Base-by-base conservation (phyloP, 2,888 invertebrate species). In the Meghimatium bilineatum region DNA sequence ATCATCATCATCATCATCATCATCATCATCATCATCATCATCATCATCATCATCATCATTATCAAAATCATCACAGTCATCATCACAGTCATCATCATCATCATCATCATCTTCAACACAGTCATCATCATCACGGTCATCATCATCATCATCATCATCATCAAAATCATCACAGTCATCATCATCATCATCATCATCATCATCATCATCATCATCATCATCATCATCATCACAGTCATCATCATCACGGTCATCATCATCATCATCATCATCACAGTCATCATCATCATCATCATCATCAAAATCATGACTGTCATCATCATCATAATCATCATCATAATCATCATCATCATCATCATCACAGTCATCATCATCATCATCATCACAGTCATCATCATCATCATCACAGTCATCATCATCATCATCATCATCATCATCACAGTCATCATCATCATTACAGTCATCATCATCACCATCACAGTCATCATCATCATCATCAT, bases 121-220 rank as follows among this genome's bases (percentile, higher is more conserved):
- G 38, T 72, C 36, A 72, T 34, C 32, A 67, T 66, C 23, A 34
- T 66, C 66, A 66, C 3, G 6, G 0, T n/a, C 23, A 38, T 34
- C 36, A 72, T 72, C 49, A 75, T 49, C 8, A 75, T 75, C 44
- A 75, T 44, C 23, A 72, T 72, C 72, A 72, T 17, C 17, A 36
- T n/a, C n/a, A n/a, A n/a, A n/a, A n/a, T n/a, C n/a, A n/a, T n/a
- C n/a, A n/a, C n/a, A n/a, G n/a, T n/a, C 38, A 72, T 72, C 23
- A 72, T 72, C 72, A 38, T 34, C 36, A 72, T 72, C 38, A 44
- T 44, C 3, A 49, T 75, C 72, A 72, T 36, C 36, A 36, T 36
- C 72, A 72, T 72, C 72, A 72, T 72, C 52, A 44, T 67, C n/a
- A 32, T 63, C 60, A 60, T 77, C 60, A 52, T 77, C 77, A 77